Percentiles rank a stretch among this genome's conserved stretches.
Conservation (phyloP, 1,140 invertebrate species). For the Anagrus nilaparvatae region DNA sequence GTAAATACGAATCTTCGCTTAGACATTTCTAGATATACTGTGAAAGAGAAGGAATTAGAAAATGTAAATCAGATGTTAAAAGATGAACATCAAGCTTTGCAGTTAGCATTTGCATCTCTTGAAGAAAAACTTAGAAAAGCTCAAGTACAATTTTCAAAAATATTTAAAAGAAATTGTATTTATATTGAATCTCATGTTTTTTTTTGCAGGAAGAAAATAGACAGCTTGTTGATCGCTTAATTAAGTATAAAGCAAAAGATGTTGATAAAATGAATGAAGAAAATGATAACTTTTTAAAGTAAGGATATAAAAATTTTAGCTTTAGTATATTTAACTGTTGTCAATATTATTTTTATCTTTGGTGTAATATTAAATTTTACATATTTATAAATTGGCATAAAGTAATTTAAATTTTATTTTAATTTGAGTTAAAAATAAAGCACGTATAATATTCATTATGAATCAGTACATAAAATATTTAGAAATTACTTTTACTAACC, state of each 20-base stretch:
- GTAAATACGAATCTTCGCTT: slow-evolving; percentile 53
- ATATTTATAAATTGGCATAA: no score
- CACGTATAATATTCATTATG: no score
- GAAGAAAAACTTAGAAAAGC: slow-evolving; percentile 82
- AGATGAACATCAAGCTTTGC: slow-evolving; percentile 91
- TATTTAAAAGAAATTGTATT: not conserved
- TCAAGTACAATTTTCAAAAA: slow-evolving; percentile 47
- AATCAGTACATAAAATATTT: no score
- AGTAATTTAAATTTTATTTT: no score
- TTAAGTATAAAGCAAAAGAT: slow-evolving; percentile 85
- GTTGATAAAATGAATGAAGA: slow-evolving; percentile 91
- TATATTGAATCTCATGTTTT: no score
- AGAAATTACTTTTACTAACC: no score
- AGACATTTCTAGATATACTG: slow-evolving; percentile 55
- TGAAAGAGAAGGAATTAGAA: slow-evolving; percentile 59
- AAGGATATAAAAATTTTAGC: slow-evolving; percentile 33
- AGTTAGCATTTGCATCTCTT: slow-evolving; percentile 77
- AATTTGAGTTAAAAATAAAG: no score
- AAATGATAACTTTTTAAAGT: slow-evolving; percentile 85
- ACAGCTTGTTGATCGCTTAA: slow-evolving; percentile 74
- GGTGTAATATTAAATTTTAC: no score
- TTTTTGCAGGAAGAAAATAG: slow-evolving; percentile 77
- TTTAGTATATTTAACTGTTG: not conserved
- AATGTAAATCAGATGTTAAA: slow-evolving; percentile 76
- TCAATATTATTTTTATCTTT: no score